phyloP scores from a whole-genome alignment of 2,797 vertebrate genomes.

The Lepus oiostolus region DNA sequence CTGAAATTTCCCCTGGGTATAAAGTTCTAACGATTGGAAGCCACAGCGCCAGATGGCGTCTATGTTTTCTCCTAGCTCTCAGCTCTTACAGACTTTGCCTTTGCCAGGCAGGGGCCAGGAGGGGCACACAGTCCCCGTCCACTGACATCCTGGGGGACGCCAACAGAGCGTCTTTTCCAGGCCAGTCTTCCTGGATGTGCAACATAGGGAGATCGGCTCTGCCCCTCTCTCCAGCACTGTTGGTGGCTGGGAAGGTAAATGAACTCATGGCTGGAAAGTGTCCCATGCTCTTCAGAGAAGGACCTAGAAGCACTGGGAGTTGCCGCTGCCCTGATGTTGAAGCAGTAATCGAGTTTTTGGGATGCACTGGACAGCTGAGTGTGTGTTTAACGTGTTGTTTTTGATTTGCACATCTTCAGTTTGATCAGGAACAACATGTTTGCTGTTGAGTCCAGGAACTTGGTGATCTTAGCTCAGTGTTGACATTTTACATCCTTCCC shows the following conservation, averaged over 20 bases:
- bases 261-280: conserved; percentile 78
- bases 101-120: background rate
- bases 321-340: background rate
- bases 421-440: conserved; percentile 68
- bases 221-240: background rate
- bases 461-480: conserved; percentile 63
- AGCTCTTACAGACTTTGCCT: background rate
- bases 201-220: background rate
- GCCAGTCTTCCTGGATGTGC: background rate
- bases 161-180: background rate
- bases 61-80: background rate
- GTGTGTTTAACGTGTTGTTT: conserved; percentile 66
- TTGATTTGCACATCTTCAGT: conserved; percentile 80
- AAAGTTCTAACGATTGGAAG: conserved; percentile 36
- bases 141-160: background rate
- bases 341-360: conserved; percentile 29
- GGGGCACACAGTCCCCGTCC: background rate
- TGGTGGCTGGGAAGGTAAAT: conserved; percentile 44
- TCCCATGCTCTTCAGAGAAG: conserved; percentile 53
- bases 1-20: conserved; percentile 39
- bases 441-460: conserved; percentile 72
- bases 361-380: conserved; percentile 61
- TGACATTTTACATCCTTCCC: background rate
- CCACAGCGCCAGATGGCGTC: background rate
- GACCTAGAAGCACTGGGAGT: background rate